Conservation (phyloP, 2,797 vertebrate genomes). For the Myiotriccus ornatus region DNA sequence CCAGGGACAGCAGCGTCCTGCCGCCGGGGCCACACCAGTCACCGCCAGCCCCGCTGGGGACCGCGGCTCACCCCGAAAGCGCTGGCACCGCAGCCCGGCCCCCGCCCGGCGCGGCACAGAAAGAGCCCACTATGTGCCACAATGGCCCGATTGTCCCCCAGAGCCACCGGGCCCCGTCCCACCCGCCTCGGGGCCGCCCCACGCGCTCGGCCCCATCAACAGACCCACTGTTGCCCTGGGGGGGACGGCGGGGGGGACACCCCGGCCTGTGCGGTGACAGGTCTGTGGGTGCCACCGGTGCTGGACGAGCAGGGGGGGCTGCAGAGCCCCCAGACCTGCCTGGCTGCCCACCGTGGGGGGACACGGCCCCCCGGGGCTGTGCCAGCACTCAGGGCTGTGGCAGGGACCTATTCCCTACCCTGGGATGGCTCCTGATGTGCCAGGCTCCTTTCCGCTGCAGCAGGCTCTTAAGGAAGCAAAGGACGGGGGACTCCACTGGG, state of each 20-base stretch:
- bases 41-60: neutral
- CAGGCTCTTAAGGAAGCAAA: neutral
- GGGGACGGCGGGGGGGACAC: neutral
- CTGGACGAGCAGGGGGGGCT: rapidly evolving
- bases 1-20: neutral
- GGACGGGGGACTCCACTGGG: rapidly evolving
- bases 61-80: neutral
- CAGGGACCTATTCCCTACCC: rapidly evolving
- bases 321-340: neutral
- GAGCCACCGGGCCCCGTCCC: slow-evolving; percentile 17
- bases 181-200: slow-evolving; percentile 53
- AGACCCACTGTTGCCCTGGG: neutral
- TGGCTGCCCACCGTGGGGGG: rapidly evolving
- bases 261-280: neutral
- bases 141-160: slow-evolving; percentile 17
- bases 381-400: rapidly evolving
- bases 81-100: neutral
- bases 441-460: neutral
- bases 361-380: rapidly evolving
- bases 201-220: slow-evolving; percentile 31
- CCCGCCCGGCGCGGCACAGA: neutral
- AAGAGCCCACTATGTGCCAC: slow-evolving; percentile 27
- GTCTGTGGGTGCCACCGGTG: neutral
- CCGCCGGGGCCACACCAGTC: neutral
- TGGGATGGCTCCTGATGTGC: neutral